Evolutionary conservation across 2,888 invertebrate genomes (phyloP).

Genomic region (Drosophila algonquin): DNA sequence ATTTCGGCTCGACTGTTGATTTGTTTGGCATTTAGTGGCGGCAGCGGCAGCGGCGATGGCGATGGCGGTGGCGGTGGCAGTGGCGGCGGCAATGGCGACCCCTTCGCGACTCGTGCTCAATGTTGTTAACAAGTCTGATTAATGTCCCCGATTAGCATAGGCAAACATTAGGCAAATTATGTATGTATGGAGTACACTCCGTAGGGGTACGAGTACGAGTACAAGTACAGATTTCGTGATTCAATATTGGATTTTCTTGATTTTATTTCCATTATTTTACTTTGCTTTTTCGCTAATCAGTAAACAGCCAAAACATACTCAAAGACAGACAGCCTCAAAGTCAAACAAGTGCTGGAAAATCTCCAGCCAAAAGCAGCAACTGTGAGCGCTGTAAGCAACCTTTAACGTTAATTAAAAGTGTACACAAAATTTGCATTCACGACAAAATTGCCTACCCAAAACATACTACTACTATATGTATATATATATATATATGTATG

Average conservation of each 20-base stretch:
- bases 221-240: constrained; percentile 49
- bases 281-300: constrained; percentile 41
- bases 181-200: constrained; percentile 40
- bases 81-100: constrained; percentile 1
- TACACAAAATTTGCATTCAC: constrained; percentile 74
- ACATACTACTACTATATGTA: too few relatives aligned
- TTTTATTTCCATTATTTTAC: constrained; percentile 38
- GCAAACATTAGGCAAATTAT: constrained; percentile 73
- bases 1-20: constrained; percentile 39
- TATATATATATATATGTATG: too few relatives aligned
- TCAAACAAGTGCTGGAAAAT: constrained; percentile 50
- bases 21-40: constrained; percentile 39
- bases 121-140: constrained; percentile 72
- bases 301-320: constrained; percentile 28
- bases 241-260: constrained; percentile 61
- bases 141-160: constrained; percentile 74
- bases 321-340: constrained; percentile 22
- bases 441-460: constrained; percentile 68
- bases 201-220: constrained; percentile 11
- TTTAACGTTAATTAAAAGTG: constrained; percentile 74
- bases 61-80: too few relatives aligned
- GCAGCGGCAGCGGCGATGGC: too few relatives aligned
- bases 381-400: constrained; percentile 33
- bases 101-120: constrained; percentile 42
- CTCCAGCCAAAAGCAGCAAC: constrained; percentile 27